Base-by-base conservation (phyloP, 1,140 invertebrate species). In the Penaeus chinensis region DNA sequence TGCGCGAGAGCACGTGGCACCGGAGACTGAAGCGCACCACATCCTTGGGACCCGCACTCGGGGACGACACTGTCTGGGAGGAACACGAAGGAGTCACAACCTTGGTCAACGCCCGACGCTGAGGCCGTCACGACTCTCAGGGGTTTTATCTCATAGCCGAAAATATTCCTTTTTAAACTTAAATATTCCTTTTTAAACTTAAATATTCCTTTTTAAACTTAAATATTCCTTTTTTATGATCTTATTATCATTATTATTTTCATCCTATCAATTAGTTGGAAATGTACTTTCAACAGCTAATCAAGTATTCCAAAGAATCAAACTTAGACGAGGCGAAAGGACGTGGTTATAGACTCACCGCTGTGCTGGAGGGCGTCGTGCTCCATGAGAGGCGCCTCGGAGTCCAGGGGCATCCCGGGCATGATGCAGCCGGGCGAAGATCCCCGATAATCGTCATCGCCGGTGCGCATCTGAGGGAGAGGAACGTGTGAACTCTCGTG, bases 11-110 rank as follows among this genome's bases (percentile, higher is more conserved):
- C 24, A 87, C 80, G 32, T 87, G 86, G 71, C 86, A 87, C 0
- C 86, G 86, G 16, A 87, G 86, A 27, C 86, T 87, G 86, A 87
- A 87, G 54, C 86, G 86, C 10, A 87, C 86, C 69, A 87, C 86
- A 69, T 87, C 86, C 74, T 81, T 81, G 63, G 86, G 86, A n/a
- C 66, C 86, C 66, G 27, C 80, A 63, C 47, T 83, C 60, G 65
- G 79, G 79, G 86, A 82, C 66, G 80, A 76, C 32, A 76, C 86
- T 87, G 80, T 87, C 86, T 87, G 86, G 86, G 86, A 63, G 69
- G 71, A 82, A 77, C 32, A 71, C 19, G 63, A 24, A 27, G 24
- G 19, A 27, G 54, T 54, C 54, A 54, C 54, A 54, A 54, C 54
- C 54, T 13, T 54, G 54, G 54, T 54, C 54, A 16, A 13, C 54